These are phyloP conservation scores for Urophycis tenuis DNA, from an alignment of 2,797 vertebrate genomes.

Conservation along the genomic window DNA sequence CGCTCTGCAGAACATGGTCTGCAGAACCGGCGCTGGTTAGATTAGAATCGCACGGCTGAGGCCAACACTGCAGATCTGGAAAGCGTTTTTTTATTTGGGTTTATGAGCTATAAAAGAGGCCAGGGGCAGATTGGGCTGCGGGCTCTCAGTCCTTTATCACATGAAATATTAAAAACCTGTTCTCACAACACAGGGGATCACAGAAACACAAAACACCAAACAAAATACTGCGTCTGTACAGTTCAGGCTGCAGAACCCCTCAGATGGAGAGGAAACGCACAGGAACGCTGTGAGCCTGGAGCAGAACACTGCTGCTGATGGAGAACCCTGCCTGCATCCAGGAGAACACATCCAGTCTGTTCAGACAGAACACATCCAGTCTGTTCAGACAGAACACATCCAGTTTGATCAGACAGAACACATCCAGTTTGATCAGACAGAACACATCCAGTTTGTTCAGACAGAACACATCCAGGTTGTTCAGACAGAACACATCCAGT, in stretches of 20 bases:
- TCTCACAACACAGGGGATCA: background rate
- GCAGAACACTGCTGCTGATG: no score
- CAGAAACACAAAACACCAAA: background rate
- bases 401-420: background rate
- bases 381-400: no score
- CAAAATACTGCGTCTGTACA: background rate
- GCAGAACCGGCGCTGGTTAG: background rate
- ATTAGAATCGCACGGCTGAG: conserved; percentile 12
- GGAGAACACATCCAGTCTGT: no score
- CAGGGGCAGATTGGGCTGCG: conserved; percentile 12
- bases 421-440: no score
- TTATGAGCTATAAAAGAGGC: conserved; percentile 23
- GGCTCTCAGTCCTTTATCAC: conserved; percentile 42
- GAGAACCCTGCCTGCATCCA: no score
- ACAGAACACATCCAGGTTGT: no score
- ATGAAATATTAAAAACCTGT: conserved; percentile 20
- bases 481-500: no score
- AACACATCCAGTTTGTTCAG: no score
- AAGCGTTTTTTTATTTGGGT: conserved; percentile 29
- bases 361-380: no score
- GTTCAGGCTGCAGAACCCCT: background rate
- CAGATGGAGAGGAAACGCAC: background rate
- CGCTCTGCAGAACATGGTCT: conserved; percentile 7
- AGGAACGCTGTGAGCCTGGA: background rate
- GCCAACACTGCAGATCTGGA: conserved; percentile 14